These are phyloP conservation scores for Tupaia tana DNA, from an alignment of 2,113 vertebrate species.

Conservation along the genomic window DNA sequence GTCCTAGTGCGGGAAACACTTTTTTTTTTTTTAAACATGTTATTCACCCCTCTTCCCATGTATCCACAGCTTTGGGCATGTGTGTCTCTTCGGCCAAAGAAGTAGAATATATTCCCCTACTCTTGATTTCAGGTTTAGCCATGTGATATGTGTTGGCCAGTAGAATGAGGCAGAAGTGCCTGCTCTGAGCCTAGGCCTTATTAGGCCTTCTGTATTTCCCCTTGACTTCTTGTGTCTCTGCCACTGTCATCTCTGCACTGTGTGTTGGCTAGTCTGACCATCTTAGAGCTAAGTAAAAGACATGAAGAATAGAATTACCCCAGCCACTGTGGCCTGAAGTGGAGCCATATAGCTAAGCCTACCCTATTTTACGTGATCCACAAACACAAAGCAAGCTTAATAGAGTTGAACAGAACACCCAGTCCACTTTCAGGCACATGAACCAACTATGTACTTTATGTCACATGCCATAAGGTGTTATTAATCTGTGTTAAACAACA, in stretches of 20 bases:
- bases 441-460: background rate
- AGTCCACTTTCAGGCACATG: background rate
- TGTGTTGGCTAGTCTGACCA: background rate
- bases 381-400: background rate
- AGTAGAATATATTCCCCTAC: background rate
- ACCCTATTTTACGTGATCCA: background rate
- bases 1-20: background rate
- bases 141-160: background rate
- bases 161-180: background rate
- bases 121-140: background rate
- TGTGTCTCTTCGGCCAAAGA: background rate
- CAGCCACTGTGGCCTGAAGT: background rate
- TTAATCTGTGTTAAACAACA: background rate
- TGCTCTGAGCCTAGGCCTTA: background rate
- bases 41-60: background rate
- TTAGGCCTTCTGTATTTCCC: background rate
- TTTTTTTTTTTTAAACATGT: background rate
- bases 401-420: background rate
- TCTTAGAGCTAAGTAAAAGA: background rate
- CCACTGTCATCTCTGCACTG: background rate
- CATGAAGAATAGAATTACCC: background rate
- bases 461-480: background rate
- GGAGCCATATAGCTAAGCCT: background rate
- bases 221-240: background rate
- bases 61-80: background rate